Conservation (phyloP, 2,888 invertebrate species). For the Sphaerophoria rueppellii region DNA sequence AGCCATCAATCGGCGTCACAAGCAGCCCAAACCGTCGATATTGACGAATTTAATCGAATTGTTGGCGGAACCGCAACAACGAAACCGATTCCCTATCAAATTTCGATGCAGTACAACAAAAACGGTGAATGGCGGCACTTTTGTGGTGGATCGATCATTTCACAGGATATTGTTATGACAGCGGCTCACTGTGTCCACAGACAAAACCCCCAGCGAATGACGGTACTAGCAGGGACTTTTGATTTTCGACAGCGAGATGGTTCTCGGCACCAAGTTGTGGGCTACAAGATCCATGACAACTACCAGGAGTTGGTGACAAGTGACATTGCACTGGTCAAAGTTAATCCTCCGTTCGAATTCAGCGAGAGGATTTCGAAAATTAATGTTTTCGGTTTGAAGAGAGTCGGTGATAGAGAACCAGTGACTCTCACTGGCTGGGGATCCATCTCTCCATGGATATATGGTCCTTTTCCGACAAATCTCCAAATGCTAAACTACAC, state of each 20-base stretch:
- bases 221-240: conserved; percentile 75
- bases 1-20: background rate
- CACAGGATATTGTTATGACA: conserved; percentile 77
- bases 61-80: conserved; percentile 78
- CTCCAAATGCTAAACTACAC: conserved; percentile 76
- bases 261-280: conserved; percentile 74
- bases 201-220: conserved; percentile 58
- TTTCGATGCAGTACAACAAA: conserved; percentile 74
- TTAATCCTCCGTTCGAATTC: conserved; percentile 75
- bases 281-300: conserved; percentile 75
- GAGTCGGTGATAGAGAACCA: conserved; percentile 74
- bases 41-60: conserved; percentile 73
- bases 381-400: conserved; percentile 79
- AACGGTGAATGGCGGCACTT: conserved; percentile 74
- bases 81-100: conserved; percentile 75
- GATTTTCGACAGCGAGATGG: conserved; percentile 49
- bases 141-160: conserved; percentile 80
- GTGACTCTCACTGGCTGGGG: conserved; percentile 79
- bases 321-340: conserved; percentile 78
- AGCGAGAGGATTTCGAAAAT: conserved; percentile 75
- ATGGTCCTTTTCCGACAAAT: conserved; percentile 71
- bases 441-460: conserved; percentile 75
- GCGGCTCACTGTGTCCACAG: conserved; percentile 79
- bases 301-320: conserved; percentile 76
- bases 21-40: background rate